phyloP scores from a whole-genome alignment of 2,797 vertebrate species.

The Mastacembelus armatus region DNA sequence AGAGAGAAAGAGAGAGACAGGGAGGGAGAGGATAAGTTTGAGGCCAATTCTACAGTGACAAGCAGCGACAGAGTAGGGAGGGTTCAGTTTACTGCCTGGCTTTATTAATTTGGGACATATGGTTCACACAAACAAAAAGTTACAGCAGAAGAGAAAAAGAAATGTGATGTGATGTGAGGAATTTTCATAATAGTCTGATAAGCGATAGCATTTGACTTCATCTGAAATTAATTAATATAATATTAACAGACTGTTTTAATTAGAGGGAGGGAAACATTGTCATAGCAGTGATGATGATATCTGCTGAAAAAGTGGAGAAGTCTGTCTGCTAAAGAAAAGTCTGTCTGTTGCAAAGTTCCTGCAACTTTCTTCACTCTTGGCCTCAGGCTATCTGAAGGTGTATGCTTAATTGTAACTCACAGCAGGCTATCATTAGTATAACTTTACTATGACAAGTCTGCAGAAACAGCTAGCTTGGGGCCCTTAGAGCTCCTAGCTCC shows the following conservation, averaged over 20 bases:
- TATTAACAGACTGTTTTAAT: conserved; percentile 58
- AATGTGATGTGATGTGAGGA: conserved; percentile 23
- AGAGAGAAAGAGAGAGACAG: conserved; percentile 25
- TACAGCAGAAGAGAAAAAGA: conserved; percentile 32
- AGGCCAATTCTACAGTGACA: conserved; percentile 82
- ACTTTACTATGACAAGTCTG: background rate
- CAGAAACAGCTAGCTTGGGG: conserved; percentile 1
- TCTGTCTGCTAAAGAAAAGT: conserved; percentile 1
- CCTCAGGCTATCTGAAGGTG: conserved; percentile 11
- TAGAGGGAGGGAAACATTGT: conserved; percentile 47
- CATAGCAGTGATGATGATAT: conserved; percentile 35
- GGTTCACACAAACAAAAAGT: conserved; percentile 73
- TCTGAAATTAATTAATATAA: conserved; percentile 59
- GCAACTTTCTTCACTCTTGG: conserved; percentile 24
- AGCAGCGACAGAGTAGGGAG: conserved; percentile 70
- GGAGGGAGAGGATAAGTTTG: conserved; percentile 70
- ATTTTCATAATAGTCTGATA: conserved; percentile 44
- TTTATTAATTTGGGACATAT: conserved; percentile 74
- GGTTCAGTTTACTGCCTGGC: conserved; percentile 61
- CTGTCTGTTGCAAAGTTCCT: conserved; percentile 29
- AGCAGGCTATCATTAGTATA: conserved; percentile 7
- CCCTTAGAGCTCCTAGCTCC: too few relatives aligned
- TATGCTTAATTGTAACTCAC: conserved; percentile 6
- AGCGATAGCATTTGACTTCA: conserved; percentile 40
- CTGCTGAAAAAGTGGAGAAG: conserved; percentile 44